Conservation (phyloP, 1,140 invertebrate genomes). For the Aricia agestis region DNA sequence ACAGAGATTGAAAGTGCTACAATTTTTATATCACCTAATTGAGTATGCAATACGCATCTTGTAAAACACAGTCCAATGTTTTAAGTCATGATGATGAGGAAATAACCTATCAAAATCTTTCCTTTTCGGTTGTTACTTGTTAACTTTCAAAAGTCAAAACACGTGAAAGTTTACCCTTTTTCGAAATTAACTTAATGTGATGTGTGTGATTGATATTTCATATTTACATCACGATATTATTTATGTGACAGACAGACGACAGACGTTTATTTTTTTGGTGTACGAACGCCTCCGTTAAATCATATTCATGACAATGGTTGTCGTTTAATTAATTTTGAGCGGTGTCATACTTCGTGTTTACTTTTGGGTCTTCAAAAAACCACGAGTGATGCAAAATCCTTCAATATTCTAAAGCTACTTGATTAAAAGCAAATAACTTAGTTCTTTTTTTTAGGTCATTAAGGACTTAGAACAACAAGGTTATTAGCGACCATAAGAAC, state of each 20-base stretch:
- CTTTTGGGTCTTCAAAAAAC: no score
- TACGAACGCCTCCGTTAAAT: not conserved
- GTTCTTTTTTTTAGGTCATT: no score
- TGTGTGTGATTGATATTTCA: slow-evolving; percentile 12
- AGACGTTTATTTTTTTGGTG: not conserved
- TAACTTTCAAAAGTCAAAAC: not conserved
- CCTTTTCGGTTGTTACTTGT: not conserved
- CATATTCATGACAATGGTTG: not conserved
- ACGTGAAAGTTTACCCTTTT: slow-evolving; percentile 11
- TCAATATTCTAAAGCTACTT: no score
- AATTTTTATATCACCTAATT: no score
- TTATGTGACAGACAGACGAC: not conserved
- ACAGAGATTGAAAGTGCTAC: no score
- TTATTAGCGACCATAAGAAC: no score
- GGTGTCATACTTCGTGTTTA: not conserved
- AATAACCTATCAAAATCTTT: not conserved
- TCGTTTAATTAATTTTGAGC: not conserved
- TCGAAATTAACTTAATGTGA: slow-evolving; percentile 1
- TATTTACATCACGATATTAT: not conserved
- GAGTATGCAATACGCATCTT: no score
- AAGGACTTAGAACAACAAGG: no score
- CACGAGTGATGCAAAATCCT: no score
- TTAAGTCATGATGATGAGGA: not conserved
- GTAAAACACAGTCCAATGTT: not conserved
- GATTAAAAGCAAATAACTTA: no score